phyloP scores from a whole-genome alignment of 2,888 invertebrate species.

The Atrina japonica region DNA sequence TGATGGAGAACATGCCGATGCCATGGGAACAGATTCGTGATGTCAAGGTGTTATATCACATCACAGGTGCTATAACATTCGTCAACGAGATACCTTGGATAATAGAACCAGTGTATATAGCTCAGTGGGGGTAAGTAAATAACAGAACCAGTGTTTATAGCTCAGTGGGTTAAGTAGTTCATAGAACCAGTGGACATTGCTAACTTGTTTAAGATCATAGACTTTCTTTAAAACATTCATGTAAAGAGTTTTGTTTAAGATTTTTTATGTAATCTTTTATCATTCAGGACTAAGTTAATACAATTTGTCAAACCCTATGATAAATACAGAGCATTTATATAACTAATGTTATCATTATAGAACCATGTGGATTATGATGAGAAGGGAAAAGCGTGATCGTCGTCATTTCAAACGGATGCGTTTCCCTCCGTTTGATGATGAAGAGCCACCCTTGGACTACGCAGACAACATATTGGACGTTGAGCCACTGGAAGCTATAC shows the following conservation, averaged over 20 bases:
- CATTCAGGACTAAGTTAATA: too few relatives aligned
- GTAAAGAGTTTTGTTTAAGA: neutral
- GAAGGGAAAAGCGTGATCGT: conserved; percentile 98
- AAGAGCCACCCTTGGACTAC: conserved; percentile 99
- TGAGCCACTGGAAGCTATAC: conserved; percentile 98
- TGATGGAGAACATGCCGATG: conserved; percentile 99
- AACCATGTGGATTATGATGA: conserved; percentile 99
- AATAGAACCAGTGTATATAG: conserved; percentile 99
- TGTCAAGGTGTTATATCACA: conserved; percentile 97
- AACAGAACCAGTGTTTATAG: conserved; percentile 99
- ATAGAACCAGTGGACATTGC: conserved; percentile 97
- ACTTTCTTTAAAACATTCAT: neutral
- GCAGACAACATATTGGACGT: conserved; percentile 99
- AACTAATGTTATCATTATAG: conserved; percentile 82
- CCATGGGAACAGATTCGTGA: conserved; percentile 99
- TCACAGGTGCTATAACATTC: conserved; percentile 99
- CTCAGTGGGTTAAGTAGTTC: conserved; percentile 96
- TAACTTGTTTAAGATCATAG: too few relatives aligned
- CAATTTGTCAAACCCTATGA: too few relatives aligned
- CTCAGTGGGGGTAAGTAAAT: conserved; percentile 98
- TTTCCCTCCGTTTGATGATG: conserved; percentile 99
- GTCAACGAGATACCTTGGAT: conserved; percentile 99
- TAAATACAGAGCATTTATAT: too few relatives aligned
- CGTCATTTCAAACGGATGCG: conserved; percentile 99
- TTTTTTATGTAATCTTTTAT: too few relatives aligned